Evolutionary conservation across 1,140 invertebrate genomes (phyloP).

Genomic region (Eumaeus atala): DNA sequence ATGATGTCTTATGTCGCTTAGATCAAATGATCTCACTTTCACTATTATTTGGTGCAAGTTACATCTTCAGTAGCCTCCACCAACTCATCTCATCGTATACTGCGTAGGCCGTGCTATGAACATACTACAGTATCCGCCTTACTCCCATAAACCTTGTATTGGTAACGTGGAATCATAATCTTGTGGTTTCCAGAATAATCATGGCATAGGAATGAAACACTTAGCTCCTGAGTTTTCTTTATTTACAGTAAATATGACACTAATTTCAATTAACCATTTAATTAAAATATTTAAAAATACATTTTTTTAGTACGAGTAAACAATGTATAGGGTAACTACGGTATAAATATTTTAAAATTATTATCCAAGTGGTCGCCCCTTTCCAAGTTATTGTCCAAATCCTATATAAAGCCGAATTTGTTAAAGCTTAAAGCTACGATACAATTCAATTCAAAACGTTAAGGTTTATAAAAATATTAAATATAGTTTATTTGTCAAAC

Average conservation of each 20-base stretch:
- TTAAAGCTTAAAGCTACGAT: constrained; percentile 14
- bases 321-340: constrained; percentile 35
- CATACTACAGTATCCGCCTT: too few species aligned
- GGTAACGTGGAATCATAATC: too few species aligned
- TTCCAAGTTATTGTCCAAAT: constrained; percentile 50
- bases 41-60: too few species aligned
- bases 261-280: constrained; percentile 33
- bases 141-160: too few species aligned
- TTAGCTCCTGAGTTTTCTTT: constrained; percentile 28
- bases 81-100: too few species aligned
- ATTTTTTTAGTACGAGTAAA: constrained; percentile 22
- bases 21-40: too few species aligned
- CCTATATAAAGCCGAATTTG: constrained; percentile 11
- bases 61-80: too few species aligned
- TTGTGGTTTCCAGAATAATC: too few species aligned
- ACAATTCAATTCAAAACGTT: constrained; percentile 3
- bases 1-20: too few species aligned
- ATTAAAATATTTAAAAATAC: constrained; percentile 23
- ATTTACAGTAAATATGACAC: constrained; percentile 51
- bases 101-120: too few species aligned
- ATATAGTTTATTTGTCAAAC: constrained; percentile 65
- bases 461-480: constrained; percentile 5
- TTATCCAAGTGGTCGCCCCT: constrained; percentile 41
- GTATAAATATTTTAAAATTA: constrained; percentile 43
- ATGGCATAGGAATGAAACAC: constrained; percentile 30